Evolutionary conservation across 2,888 invertebrate species (phyloP).

Genomic region (Cataglyphis albicans): DNA sequence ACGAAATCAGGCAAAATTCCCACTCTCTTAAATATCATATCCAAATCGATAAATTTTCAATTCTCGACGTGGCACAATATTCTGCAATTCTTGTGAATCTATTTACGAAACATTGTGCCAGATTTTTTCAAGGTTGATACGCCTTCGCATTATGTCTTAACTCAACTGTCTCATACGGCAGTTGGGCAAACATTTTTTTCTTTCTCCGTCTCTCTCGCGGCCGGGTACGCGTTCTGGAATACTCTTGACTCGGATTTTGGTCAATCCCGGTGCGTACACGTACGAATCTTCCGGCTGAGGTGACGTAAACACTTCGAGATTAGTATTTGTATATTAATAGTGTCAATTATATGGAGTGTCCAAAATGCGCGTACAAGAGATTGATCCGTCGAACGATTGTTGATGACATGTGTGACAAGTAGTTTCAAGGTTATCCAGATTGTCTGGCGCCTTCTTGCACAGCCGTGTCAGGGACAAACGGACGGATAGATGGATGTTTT

Average conservation of each 20-base stretch:
- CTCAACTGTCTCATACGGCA: background rate
- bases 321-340: background rate
- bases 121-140: background rate
- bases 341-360: constrained; percentile 11
- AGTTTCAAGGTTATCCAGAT: constrained; percentile 69
- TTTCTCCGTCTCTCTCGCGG: background rate
- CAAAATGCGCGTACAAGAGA: background rate
- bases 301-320: constrained; percentile 17
- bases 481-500: background rate
- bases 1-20: background rate
- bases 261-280: background rate
- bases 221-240: background rate
- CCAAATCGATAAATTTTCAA: background rate
- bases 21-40: background rate
- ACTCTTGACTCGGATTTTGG: constrained; percentile 27
- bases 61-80: too few relatives aligned
- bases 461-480: constrained; percentile 38
- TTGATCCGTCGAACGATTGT: constrained; percentile 36
- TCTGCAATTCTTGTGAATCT: background rate
- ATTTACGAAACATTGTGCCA: background rate
- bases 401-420: constrained; percentile 65
- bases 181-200: constrained; percentile 20
- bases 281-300: background rate
- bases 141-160: background rate
- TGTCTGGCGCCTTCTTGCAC: constrained; percentile 48